These are phyloP conservation scores for Eumacrocentrus americanus DNA, from an alignment of 2,888 invertebrate species.

Conservation along the genomic window DNA sequence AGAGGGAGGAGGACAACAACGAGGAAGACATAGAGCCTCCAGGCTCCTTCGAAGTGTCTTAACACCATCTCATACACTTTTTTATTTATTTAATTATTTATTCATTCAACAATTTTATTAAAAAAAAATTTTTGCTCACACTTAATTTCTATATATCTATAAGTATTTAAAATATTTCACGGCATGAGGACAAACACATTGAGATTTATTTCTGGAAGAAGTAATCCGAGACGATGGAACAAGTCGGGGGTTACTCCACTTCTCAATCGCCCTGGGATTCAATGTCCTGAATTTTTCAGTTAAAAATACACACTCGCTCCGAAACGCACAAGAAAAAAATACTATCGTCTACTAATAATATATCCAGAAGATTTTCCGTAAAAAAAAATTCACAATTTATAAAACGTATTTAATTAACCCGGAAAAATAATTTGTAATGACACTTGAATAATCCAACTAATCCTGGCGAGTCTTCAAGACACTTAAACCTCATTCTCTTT, in stretches of 20 bases:
- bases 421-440: constrained; percentile 2
- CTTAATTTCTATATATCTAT: constrained; percentile 6
- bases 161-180: constrained; percentile 9
- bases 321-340: constrained; percentile 15
- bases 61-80: constrained; percentile 30
- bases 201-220: constrained; percentile 20
- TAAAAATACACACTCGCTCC: constrained; percentile 21
- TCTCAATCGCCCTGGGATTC: constrained; percentile 13
- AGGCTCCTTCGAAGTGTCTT: constrained; percentile 29
- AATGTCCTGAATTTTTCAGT: constrained; percentile 19
- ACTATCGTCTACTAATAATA: constrained; percentile 26
- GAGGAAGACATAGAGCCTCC: constrained; percentile 32
- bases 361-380: too few species aligned
- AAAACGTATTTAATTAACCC: too few species aligned
- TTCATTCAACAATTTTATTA: background rate
- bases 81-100: background rate
- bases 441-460: background rate
- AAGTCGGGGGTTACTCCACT: constrained; percentile 17
- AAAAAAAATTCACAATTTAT: background rate
- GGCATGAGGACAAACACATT: background rate
- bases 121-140: background rate
- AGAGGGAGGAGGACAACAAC: constrained; percentile 34
- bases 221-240: constrained; percentile 25
- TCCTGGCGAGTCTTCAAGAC: constrained; percentile 4
- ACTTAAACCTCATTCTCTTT: constrained; percentile 12